Conservation (phyloP, 2,797 vertebrate genomes). For the Crocidura indochinensis region DNA sequence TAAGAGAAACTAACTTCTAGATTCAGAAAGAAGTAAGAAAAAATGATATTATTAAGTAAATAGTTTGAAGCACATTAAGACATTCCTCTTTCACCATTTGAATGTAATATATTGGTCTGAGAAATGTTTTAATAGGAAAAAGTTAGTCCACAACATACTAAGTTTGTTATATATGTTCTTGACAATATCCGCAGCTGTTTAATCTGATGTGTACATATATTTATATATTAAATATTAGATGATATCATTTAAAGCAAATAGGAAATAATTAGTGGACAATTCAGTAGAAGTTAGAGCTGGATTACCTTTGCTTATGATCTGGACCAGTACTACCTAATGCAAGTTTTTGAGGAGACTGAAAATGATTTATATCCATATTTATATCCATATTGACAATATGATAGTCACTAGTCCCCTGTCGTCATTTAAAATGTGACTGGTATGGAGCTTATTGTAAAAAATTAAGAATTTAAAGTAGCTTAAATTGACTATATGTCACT, state of each 20-base stretch:
- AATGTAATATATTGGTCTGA: background rate
- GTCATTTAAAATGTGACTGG: conserved; percentile 17
- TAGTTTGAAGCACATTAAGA: background rate
- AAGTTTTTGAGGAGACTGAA: background rate
- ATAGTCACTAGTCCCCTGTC: background rate
- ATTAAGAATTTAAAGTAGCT: background rate
- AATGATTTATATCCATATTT: background rate
- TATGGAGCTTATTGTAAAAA: background rate
- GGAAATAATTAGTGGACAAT: background rate
- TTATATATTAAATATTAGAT: background rate
- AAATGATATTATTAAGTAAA: background rate
- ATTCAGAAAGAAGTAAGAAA: conserved; percentile 42
- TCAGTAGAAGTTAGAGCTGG: background rate
- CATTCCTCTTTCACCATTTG: background rate
- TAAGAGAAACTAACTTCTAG: background rate
- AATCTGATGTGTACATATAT: background rate
- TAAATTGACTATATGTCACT: background rate
- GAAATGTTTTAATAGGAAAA: conserved; percentile 2
- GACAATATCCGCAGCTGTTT: background rate
- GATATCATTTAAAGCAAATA: background rate
- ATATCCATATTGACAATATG: background rate
- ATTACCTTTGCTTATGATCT: background rate
- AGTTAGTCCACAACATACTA: background rate
- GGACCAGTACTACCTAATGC: background rate
- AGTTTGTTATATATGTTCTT: background rate